A percentile compares a stretch with the other conserved stretches of the same genome.
Conservation (phyloP, 2,113 vertebrate species). For the Catharus minimus region DNA sequence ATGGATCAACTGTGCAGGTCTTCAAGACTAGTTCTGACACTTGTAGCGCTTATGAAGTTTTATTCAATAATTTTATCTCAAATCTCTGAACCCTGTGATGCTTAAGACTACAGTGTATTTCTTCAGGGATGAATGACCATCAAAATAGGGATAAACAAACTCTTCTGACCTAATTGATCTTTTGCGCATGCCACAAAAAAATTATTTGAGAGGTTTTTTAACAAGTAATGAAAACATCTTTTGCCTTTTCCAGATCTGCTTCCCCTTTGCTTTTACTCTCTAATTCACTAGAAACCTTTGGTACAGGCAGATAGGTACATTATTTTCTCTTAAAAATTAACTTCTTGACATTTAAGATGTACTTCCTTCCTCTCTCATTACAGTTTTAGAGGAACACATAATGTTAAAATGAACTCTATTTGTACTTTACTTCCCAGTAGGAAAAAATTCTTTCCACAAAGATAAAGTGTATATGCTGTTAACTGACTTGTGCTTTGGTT, state of each 20-base stretch:
- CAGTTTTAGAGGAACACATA: not conserved
- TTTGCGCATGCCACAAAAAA: not conserved
- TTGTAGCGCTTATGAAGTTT: not conserved
- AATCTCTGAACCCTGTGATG: not conserved
- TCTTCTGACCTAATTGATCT: not conserved
- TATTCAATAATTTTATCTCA: not conserved
- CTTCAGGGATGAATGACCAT: not conserved
- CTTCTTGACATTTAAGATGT: not conserved
- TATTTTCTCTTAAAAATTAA: not conserved
- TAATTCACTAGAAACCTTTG: not conserved
- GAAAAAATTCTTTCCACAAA: not conserved
- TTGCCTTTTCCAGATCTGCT: not conserved
- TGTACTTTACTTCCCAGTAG: not conserved
- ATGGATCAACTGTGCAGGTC: not conserved
- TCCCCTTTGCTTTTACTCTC: not conserved
- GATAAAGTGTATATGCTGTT: not conserved
- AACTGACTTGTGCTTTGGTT: not conserved
- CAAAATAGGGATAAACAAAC: not conserved
- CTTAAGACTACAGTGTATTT: not conserved
- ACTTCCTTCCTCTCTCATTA: not conserved
- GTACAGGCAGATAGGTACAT: not conserved
- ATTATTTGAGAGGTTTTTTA: fast-evolving
- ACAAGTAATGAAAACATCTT: not conserved
- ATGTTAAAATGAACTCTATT: not conserved
- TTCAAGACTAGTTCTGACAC: not conserved